Conservation (phyloP, 1,140 invertebrate genomes). For the Brachionus sp. region DNA sequence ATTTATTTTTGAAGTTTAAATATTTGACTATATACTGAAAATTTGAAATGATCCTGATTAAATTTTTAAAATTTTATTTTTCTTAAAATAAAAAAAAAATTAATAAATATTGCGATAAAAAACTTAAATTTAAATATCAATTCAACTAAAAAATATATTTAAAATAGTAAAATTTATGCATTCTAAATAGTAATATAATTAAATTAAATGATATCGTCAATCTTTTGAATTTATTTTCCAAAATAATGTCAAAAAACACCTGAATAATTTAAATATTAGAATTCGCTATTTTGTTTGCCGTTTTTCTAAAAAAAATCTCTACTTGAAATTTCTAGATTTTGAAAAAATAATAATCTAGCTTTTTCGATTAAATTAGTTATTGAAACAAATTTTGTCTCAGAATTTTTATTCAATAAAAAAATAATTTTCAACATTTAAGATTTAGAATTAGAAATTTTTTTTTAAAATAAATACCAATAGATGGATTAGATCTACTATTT, state of each 20-base stretch:
- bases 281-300: not conserved
- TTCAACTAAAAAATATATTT: not conserved
- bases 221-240: not conserved
- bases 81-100: not conserved
- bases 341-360: too few species aligned
- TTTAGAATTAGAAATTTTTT: not conserved
- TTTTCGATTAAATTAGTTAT: too few species aligned
- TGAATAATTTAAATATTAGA: not conserved
- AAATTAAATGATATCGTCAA: not conserved
- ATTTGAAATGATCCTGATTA: not conserved
- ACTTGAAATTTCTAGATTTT: too few species aligned
- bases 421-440: not conserved
- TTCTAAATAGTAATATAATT: not conserved
- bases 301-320: not conserved
- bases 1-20: not conserved
- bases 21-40: not conserved
- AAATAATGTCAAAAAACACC: not conserved
- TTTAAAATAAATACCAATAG: not conserved
- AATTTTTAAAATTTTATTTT: not conserved
- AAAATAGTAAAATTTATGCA: not conserved
- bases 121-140: not conserved
- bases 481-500: not conserved
- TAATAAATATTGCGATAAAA: not conserved
- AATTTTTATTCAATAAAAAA: too few species aligned
- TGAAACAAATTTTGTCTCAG: too few species aligned